Evolutionary conservation across 2,113 vertebrate genomes (phyloP), one percentile per base, ranked within the genome.

Genomic region (Tauraco erythrolophus): DNA sequence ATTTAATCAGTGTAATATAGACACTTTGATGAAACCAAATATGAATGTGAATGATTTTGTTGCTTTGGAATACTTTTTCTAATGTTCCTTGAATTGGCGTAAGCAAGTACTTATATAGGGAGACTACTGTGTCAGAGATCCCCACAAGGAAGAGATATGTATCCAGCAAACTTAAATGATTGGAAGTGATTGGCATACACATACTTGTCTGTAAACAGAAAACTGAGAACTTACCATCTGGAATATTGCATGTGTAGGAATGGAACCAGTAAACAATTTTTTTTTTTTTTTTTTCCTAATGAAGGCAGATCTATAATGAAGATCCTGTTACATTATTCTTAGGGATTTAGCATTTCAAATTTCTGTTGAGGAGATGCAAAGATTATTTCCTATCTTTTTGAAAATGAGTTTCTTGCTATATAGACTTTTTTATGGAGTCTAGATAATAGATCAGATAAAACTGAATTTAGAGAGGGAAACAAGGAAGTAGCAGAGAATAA

Each of bases 61-160:
- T 60, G 50, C 41, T 57, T 84, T 77, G 35, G 17, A 69, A 54
- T 78, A 69, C 10, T 56, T 74, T 27, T 54, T 69, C 9, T 86
- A 15, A 54, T 35, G 22, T 74, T 92, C 35, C 33, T 89, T 78
- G 37, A 64, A 27, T 65, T 70, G 16, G 9, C 57, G 23, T 43
- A 76, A 84, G 54, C 30, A 53, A 37, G 45, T 68, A 69, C 7
- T 45, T 75, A 7, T 39, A 7, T 24, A 28, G 33, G 60, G 10
- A 78, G 21, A 17, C 43, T 69, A 39, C 19, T 39, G 9, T 82
- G 24, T 78, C 27, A 45, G 43, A 46, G 19, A 3, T 10, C 25
- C 10, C 9, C 8, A 5, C 19, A 8, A 66, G 46, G 41, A 39
- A 82, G 30, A 48, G 27, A 13, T 11, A 66, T 0, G 0, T 41